Base-by-base conservation (phyloP, 2,888 invertebrate genomes). In the Orchesellides sinensis region DNA sequence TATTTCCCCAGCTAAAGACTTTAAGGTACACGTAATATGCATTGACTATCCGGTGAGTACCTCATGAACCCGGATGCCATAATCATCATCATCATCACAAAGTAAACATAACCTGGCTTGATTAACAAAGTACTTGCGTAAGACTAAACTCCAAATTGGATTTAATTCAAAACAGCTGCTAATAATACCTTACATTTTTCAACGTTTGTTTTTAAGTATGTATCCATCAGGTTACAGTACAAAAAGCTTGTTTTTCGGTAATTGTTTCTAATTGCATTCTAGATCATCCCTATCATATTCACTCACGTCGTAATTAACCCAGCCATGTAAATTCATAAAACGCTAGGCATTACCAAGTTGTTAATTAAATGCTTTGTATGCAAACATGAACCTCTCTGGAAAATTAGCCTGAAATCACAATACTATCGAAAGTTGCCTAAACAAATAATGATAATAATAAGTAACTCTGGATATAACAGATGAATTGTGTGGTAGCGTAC, bases 231-330 rank as follows among this genome's bases (percentile, higher is more conserved):
- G n/a, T 19, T 19, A 63, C 56, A 73, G 32, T 32, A 49, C 32
- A 63, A 74, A 63, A 47, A 56, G 29, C 17, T 32, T n/a, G n/a
- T n/a, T n/a, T n/a, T 73, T 66, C 54, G n/a, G 72, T 80, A 81
- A 74, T 81, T 81, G 74, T 81, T 81, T 74, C 73, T 74, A 81
- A 81, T 81, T 81, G 52, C 68, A 40, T 68, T 56, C 73, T 59
- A 61, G 61, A 49, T 69, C 74, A 81, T 81, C 49, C 59, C 56
- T 81, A 68, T 74, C 81, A 68, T 49, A 63, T 47, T 73, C 35
- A 19, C 61, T 32, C 68, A 68, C 61, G 45, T 61, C 69, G 66
- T 81, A 61, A 73, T 81, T 81, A 74, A 27, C 21, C 23, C n/a
- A n/a, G 40, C 17, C 10, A 4, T 10, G 47, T n/a, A 47, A 4